phyloP scores from a whole-genome alignment of 2,888 invertebrate species.

The Pollenia amentaria region DNA sequence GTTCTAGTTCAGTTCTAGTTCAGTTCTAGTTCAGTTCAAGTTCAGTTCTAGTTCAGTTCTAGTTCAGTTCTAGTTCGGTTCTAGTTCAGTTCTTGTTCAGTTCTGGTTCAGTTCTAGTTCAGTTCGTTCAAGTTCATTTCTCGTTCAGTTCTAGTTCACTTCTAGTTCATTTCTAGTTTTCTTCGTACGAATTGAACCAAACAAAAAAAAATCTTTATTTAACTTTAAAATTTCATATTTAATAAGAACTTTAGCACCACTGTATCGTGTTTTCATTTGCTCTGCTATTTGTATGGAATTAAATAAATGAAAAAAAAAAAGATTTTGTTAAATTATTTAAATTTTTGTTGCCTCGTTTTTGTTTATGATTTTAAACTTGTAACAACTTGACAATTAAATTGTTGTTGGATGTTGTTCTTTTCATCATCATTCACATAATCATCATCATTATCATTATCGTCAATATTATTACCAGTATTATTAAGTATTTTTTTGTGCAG shows the following conservation, averaged over 20 bases:
- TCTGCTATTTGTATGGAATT: background rate
- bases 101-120: no score
- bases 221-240: no score
- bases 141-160: no score
- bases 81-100: no score
- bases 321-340: conserved; percentile 35
- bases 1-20: no score
- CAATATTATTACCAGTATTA: conserved; percentile 32
- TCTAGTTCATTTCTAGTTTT: no score
- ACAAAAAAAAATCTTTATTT: no score
- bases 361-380: conserved; percentile 16
- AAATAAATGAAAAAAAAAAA: background rate
- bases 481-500: background rate
- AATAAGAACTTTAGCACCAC: background rate
- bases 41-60: no score
- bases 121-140: no score
- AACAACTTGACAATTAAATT: conserved; percentile 37
- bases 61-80: no score
- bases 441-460: conserved; percentile 36
- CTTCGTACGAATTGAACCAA: no score
- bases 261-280: conserved; percentile 5
- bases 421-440: conserved; percentile 5
- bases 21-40: no score
- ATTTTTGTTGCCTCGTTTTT: background rate
- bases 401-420: conserved; percentile 40